A percentile compares a stretch with the other conserved stretches of the same genome.
Conservation (phyloP, 2,113 vertebrate genomes). For the Microtus montanus region DNA sequence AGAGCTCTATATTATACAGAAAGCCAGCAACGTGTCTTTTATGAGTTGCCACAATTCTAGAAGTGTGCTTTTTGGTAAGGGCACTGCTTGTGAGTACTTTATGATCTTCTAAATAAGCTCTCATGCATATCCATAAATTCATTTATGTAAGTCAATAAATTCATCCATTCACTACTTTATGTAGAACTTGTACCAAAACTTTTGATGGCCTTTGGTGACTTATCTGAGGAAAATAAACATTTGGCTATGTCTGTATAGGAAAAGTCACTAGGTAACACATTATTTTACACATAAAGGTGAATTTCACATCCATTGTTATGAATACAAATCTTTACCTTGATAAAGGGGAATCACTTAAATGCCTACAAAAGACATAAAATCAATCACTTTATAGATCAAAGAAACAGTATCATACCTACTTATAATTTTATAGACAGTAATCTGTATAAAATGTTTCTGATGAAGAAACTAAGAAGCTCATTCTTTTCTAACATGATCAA, state of each 20-base stretch:
- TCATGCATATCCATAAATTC: neutral
- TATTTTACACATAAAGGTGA: neutral
- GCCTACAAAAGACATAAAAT: neutral
- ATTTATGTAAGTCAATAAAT: neutral
- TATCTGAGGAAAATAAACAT: neutral
- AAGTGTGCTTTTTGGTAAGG: neutral
- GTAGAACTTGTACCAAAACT: neutral
- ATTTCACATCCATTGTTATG: neutral
- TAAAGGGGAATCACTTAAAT: neutral
- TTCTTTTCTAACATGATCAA: neutral
- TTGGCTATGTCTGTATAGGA: neutral
- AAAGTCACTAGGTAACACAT: neutral
- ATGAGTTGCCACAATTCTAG: neutral
- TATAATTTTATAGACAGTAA: neutral
- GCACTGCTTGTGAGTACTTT: neutral
- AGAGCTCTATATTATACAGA: neutral
- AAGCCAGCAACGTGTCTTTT: neutral
- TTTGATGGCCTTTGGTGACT: neutral
- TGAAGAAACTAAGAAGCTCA: neutral
- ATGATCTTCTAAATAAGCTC: neutral
- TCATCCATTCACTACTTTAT: neutral
- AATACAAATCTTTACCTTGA: fast-evolving
- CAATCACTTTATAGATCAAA: neutral
- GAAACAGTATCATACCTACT: neutral
- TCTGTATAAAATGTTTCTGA: neutral